Conservation (phyloP, 2,797 vertebrate genomes). For the Tamandua tetradactyla region DNA sequence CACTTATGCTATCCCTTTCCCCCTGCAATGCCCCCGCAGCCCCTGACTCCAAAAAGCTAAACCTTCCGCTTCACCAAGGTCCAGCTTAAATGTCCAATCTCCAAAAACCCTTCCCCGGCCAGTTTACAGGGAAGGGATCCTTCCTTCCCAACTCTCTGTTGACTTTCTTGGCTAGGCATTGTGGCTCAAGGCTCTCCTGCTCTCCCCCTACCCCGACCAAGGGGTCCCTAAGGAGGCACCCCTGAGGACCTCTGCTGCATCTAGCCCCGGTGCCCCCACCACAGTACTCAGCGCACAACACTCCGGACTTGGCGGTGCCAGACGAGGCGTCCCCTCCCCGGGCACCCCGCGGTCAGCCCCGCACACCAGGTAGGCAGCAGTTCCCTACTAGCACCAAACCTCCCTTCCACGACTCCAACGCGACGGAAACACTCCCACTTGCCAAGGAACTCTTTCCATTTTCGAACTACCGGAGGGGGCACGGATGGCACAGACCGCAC, state of each 20-base stretch:
- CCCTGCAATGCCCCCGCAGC: no score
- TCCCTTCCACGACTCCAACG: not conserved
- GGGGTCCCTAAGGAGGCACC: not conserved
- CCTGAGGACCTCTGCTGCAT: not conserved
- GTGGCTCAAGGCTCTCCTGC: not conserved
- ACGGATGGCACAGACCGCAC: not conserved
- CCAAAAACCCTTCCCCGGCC: not conserved
- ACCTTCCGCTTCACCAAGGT: not conserved
- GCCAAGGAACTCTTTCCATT: not conserved
- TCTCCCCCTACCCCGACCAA: not conserved
- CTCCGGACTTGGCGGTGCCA: not conserved
- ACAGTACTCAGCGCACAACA: not conserved
- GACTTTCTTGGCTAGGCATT: not conserved
- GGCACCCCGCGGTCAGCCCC: not conserved
- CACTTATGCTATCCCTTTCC: not conserved
- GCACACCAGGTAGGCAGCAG: not conserved
- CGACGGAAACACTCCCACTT: not conserved
- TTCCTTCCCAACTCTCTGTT: not conserved
- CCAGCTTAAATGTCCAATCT: not conserved
- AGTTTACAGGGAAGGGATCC: not conserved
- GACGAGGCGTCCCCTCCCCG: not conserved
- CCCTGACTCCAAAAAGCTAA: not conserved
- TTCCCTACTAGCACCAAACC: not conserved
- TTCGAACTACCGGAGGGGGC: not conserved
- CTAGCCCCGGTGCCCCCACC: not conserved